Conservation (phyloP, 2,797 vertebrate species). For the Euthynnus affinis region DNA sequence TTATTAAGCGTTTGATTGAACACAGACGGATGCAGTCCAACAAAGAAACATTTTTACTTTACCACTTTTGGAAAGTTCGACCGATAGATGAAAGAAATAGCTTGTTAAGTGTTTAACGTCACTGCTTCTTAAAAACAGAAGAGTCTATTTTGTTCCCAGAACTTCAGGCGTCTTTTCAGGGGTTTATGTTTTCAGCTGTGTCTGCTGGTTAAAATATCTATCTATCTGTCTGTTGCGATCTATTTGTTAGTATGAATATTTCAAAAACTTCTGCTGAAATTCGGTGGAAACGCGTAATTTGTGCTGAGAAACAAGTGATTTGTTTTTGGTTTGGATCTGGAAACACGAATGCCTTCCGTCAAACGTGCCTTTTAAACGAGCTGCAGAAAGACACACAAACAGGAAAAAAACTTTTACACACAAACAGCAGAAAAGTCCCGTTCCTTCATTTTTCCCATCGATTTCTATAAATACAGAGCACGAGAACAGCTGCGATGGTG, state of each 20-base stretch:
- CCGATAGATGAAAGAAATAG: background rate
- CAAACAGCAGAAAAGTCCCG: background rate
- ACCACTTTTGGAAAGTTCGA: background rate
- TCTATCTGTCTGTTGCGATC: too few relatives aligned
- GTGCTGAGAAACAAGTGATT: background rate
- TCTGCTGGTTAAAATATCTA: too few relatives aligned
- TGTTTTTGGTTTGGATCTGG: background rate
- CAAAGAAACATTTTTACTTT: background rate
- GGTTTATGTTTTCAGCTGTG: too few relatives aligned
- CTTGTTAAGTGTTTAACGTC: background rate
- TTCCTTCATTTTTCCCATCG: conserved; percentile 38
- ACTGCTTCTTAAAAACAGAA: background rate
- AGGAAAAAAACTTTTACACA: background rate
- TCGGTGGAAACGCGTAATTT: background rate
- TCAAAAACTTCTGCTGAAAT: background rate
- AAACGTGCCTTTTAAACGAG: background rate
- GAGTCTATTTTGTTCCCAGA: background rate
- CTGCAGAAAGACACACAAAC: background rate
- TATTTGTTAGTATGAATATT: background rate
- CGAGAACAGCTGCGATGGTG: conserved; percentile 29
- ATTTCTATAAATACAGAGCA: conserved; percentile 16
- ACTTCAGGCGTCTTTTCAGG: background rate
- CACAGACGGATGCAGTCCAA: background rate
- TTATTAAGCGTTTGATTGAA: background rate
- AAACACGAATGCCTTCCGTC: background rate